Evolutionary conservation across 2,888 invertebrate genomes (phyloP), one percentile per base, ranked within the genome.

Genomic region (Oligia strigilis): DNA sequence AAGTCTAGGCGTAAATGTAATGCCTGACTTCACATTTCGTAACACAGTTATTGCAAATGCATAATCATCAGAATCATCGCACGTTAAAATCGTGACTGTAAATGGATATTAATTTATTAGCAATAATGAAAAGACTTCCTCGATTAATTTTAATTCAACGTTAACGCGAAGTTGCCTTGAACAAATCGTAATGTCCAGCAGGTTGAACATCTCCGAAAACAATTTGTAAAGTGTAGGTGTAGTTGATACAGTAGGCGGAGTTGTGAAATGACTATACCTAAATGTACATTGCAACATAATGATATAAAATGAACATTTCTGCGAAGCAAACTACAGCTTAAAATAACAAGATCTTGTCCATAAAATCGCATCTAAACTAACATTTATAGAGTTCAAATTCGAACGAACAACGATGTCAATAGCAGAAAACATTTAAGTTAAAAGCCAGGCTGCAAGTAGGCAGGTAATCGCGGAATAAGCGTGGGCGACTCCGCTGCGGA

Each of bases 401-500:
- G 80, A 82, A 85, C 73, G 79, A 55, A 72, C 55, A 60, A 78
- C 58, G 52, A 75, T 75, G 85, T 79, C 88, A 90, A 91, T 89
- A 90, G 82, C 90, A 90, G 88, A 89, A 90, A 92, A 90, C 88
- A 90, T 91, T 90, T 90, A 89, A 89, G 90, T 90, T 91, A 91
- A 92, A 92, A 91, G 91, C 88, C 88, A 62, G 70, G 82, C 80
- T 82, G 86, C 86, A 90, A 89, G 91, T 92, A 92, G 90, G 91
- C 92, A 93, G 93, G 93, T 94, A 93, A 93, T 93, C 89, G 90
- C 88, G 80, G 90, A 91, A 90, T 81, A 87, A 89, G 91, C 91
- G 95, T 95, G 93, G 95, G 95, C 91, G 94, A 92, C 87, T 85
- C 83, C 78, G 87, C 88, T 83, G 91, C 92, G 90, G 92, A 93